phyloP scores from a whole-genome alignment of 2,888 invertebrate genomes.

The Oxystoma pomonae region DNA sequence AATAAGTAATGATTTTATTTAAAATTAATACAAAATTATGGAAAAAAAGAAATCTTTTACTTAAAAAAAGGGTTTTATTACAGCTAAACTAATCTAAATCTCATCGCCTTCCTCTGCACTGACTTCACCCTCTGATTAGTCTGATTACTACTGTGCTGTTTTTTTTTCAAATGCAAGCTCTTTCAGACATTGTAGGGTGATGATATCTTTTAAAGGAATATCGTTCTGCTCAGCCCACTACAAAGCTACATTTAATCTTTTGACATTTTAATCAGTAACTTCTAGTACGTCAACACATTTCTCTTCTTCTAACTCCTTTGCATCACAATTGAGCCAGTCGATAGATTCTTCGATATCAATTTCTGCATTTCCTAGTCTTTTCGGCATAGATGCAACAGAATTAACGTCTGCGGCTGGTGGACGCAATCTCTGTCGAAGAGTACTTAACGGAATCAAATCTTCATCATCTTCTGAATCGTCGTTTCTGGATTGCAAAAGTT shows the following conservation, averaged over 20 bases:
- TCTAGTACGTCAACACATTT: not conserved
- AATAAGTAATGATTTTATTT: not conserved
- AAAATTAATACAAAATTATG: not conserved
- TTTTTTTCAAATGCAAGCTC: constrained; percentile 13
- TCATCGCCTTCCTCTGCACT: not conserved
- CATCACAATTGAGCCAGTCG: not conserved
- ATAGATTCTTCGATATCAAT: not conserved
- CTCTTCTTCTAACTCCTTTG: not conserved
- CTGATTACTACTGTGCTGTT: constrained; percentile 2
- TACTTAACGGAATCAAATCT: no score
- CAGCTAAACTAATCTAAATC: not conserved
- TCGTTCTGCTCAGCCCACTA: constrained; percentile 13
- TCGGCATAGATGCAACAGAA: not conserved
- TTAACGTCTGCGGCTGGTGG: no score
- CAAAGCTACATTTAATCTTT: constrained; percentile 2
- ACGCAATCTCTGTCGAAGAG: no score
- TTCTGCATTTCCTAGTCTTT: not conserved
- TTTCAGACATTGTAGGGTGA: constrained; percentile 11
- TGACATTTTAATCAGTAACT: not conserved
- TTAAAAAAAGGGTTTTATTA: not conserved
- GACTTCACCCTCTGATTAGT: not conserved
- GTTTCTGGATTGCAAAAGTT: no score
- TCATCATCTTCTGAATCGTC: no score
- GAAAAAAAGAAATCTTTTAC: not conserved
- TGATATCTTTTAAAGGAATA: constrained; percentile 10